A percentile compares a stretch with the other conserved stretches of the same genome.
phyloP scores from a whole-genome alignment of 2,113 vertebrate genomes.

The Takifugu bimaculatus region DNA sequence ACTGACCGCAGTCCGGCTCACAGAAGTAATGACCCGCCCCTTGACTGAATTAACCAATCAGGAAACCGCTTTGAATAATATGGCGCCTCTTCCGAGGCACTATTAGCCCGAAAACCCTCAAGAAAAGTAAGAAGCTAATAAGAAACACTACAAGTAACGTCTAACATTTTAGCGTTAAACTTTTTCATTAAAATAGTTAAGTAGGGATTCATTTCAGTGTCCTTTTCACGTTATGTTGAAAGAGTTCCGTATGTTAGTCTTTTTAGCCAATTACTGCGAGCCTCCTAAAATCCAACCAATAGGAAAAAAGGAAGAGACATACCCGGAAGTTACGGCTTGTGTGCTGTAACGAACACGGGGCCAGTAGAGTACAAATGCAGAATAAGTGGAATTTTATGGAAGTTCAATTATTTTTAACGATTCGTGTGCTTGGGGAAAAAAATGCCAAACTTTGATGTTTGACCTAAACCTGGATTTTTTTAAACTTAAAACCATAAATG shows the following conservation, averaged over 20 bases:
- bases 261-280: conserved; percentile 38
- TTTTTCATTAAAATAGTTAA: too few relatives aligned
- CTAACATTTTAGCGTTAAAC: too few relatives aligned
- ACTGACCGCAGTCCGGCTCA: conserved; percentile 31
- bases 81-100: neutral
- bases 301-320: conserved; percentile 63
- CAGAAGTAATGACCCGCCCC: conserved; percentile 36
- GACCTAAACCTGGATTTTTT: too few relatives aligned
- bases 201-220: too few relatives aligned
- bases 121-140: too few relatives aligned
- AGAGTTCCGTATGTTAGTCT: conserved; percentile 4
- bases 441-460: too few relatives aligned
- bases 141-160: too few relatives aligned
- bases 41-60: conserved; percentile 61
- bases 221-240: neutral
- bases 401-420: too few relatives aligned
- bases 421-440: too few relatives aligned
- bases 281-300: conserved; percentile 46
- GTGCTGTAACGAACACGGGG: neutral
- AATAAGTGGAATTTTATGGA: too few relatives aligned
- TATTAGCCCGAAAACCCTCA: too few relatives aligned
- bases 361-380: neutral
- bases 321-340: conserved; percentile 18
- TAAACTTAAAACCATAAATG: too few relatives aligned
- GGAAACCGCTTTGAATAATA: conserved; percentile 5